Evolutionary conservation across 2,113 vertebrate genomes (phyloP).

Genomic region (Martes martes): DNA sequence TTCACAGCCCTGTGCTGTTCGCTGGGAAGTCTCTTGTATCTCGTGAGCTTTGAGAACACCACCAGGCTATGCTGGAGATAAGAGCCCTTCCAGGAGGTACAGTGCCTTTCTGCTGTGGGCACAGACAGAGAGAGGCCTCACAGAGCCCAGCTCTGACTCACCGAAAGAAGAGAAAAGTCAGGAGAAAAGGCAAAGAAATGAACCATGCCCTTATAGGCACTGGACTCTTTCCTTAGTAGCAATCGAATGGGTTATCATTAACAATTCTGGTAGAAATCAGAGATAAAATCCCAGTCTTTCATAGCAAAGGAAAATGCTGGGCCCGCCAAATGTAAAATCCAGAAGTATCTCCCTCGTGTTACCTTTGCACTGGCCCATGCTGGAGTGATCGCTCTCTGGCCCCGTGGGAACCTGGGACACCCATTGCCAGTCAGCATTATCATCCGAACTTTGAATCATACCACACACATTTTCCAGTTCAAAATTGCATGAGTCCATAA

Average conservation of each 20-base stretch:
- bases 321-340: constrained; percentile 22
- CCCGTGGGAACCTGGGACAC: constrained; percentile 78
- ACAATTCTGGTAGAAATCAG: not conserved
- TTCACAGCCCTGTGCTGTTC: not conserved
- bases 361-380: constrained; percentile 91
- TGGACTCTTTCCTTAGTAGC: not conserved
- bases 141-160: not conserved
- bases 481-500: constrained; percentile 94
- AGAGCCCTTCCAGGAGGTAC: not conserved
- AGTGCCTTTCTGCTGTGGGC: not conserved
- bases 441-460: constrained; percentile 90
- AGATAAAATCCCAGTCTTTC: not conserved
- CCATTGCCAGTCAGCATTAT: constrained; percentile 84
- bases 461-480: constrained; percentile 93
- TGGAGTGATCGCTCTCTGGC: constrained; percentile 88
- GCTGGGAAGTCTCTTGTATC: not conserved
- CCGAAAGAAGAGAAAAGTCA: not conserved
- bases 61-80: not conserved
- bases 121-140: not conserved
- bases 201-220: not conserved
- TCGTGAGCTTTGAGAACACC: not conserved
- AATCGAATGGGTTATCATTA: not conserved
- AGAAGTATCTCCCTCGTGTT: constrained; percentile 30
- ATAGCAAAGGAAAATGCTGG: not conserved
- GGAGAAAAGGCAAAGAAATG: not conserved